Conservation (phyloP, 2,888 invertebrate species). For the Pecten maximus region DNA sequence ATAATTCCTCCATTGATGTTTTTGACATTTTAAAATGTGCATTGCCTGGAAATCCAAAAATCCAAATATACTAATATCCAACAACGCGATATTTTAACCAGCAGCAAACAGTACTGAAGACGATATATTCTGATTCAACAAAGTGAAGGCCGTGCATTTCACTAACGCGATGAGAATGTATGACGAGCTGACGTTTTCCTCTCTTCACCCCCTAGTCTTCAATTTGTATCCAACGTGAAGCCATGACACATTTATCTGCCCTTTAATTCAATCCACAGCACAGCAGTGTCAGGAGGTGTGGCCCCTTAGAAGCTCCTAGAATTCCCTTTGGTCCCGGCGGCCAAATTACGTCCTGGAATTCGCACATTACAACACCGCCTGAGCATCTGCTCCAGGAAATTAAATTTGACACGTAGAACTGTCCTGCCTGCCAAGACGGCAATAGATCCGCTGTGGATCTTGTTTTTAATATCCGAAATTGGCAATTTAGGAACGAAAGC, state of each 20-base stretch:
- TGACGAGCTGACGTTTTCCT: background rate
- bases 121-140: background rate
- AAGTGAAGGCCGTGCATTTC: background rate
- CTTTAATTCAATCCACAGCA: constrained; percentile 19
- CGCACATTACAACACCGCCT: background rate
- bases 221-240: background rate
- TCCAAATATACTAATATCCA: no score
- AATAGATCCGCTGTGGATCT: background rate
- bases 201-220: background rate
- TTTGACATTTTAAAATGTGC: no score
- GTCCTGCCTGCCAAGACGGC: background rate
- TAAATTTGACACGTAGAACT: background rate
- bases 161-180: background rate
- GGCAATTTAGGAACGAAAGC: background rate
- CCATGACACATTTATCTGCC: background rate
- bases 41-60: no score
- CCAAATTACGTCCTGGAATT: constrained; percentile 1
- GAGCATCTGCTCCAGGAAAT: background rate
- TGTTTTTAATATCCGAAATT: background rate
- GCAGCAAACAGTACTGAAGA: background rate
- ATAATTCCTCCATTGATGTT: no score
- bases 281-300: background rate
- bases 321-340: background rate
- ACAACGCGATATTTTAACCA: no score
- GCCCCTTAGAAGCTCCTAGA: background rate